Evolutionary conservation across 2,888 invertebrate genomes (phyloP), one percentile per base, ranked within the genome.

Genomic region (Oscheius sp.): DNA sequence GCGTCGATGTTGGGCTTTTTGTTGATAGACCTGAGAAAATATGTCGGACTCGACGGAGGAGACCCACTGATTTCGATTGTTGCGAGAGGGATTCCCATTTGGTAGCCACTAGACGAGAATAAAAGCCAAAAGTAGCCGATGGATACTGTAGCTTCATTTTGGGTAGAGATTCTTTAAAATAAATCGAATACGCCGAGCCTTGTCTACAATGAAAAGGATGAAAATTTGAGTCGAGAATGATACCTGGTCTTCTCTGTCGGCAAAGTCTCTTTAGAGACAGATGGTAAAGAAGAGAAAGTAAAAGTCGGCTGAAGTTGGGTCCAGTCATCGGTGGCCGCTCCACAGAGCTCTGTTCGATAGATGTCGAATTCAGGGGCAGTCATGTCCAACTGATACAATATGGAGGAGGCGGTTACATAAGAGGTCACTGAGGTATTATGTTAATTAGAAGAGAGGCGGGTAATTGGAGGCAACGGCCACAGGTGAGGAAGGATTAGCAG

Each of bases 301-400:
- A 66, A 52, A n/a, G 66, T 66, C 18, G 66, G 66, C 16, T 52
- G 13, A 7, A 66, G 66, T 29, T 66, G 23, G n/a, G 66, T 66
- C 66, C 66, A 66, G 29, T 66, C 66, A 12, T 18, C 23, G 35
- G 35, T 35, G n/a, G 66, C 46, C n/a, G n/a, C n/a, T 27, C 66
- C 66, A 52, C 66, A 66, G 5, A 66, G 52, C 21, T 66, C 66
- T 2, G 66, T 29, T 9, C 35, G 13, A 52, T 66, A 66, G 35
- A 49, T 18, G 35, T 66, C 66, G 27, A 66, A 52, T 9, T 66
- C 66, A 13, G 49, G 21, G 49, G 13, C 3, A 13, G 49, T 7
- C 49, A 49, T 49, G 3, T 18, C n/a, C 9, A 12, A 16, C 9
- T 16, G 21, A 49, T 5, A 49, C 21, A 49, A 49, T 21, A 49